Evolutionary conservation across 2,113 vertebrate species (phyloP).

Genomic region (Pluvianellus socialis): DNA sequence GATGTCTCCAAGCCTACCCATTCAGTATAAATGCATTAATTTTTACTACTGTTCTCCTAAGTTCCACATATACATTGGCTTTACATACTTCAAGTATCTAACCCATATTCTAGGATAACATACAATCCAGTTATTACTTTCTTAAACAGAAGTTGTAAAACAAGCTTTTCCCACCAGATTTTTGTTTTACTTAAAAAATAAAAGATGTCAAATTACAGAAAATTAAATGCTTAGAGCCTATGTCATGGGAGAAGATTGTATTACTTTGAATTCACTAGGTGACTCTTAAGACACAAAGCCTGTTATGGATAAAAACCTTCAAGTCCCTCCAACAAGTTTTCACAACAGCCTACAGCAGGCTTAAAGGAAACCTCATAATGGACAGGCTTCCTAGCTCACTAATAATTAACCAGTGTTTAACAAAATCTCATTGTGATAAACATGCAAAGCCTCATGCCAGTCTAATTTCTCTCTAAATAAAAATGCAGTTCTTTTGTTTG

Average conservation of each 20-base stretch:
- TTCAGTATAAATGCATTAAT: neutral
- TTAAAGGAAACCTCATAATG: neutral
- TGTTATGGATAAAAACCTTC: neutral
- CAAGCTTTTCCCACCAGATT: neutral
- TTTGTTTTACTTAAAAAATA: neutral
- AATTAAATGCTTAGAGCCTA: neutral
- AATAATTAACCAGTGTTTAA: neutral
- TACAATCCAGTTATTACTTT: neutral
- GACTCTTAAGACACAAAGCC: neutral
- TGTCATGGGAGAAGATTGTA: neutral
- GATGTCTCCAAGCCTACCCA: neutral
- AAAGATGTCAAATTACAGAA: neutral
- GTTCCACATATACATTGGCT: neutral
- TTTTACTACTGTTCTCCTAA: neutral
- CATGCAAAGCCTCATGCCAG: neutral
- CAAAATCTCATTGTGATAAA: neutral
- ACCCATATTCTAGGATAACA: neutral
- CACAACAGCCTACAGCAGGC: neutral
- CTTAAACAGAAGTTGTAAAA: neutral
- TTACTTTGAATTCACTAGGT: neutral
- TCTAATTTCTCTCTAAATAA: neutral
- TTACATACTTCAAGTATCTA: neutral
- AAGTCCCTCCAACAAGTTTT: neutral
- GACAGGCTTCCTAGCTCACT: neutral
- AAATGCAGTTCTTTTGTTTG: neutral